Conservation (phyloP, 2,888 invertebrate species). For the Ophion obscuratus region DNA sequence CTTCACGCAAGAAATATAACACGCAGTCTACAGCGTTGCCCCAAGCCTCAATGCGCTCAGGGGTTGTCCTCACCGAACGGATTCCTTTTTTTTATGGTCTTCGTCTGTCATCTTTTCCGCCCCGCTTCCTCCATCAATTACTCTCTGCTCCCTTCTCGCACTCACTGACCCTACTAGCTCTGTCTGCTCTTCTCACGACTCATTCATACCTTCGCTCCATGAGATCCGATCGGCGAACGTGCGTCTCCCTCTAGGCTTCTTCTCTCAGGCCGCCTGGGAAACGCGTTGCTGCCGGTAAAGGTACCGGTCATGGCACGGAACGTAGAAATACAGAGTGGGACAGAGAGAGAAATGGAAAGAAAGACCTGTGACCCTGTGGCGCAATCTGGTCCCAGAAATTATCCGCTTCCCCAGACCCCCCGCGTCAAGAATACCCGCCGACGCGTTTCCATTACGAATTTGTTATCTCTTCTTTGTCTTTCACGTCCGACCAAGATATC, state of each 20-base stretch:
- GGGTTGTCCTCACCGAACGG: conserved; percentile 59
- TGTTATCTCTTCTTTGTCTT: conserved; percentile 44
- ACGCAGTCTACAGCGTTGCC: no score
- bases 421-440: conserved; percentile 46
- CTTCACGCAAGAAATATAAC: conserved; percentile 36
- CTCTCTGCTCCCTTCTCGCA: conserved; percentile 19
- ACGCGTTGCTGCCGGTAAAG: conserved; percentile 52
- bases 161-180: conserved; percentile 14
- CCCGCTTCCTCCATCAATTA: conserved; percentile 10
- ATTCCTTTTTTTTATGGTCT: conserved; percentile 64
- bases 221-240: conserved; percentile 76
- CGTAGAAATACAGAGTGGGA: neutral
- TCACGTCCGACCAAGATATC: conserved; percentile 44
- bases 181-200: conserved; percentile 78
- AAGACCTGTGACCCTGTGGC: conserved; percentile 12
- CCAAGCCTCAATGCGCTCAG: conserved; percentile 20
- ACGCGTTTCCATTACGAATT: conserved; percentile 40
- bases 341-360: conserved; percentile 9
- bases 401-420: conserved; percentile 26
- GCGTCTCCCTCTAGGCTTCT: conserved; percentile 44
- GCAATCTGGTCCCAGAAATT: conserved; percentile 37
- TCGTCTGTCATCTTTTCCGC: conserved; percentile 27
- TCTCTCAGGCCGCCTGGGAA: conserved; percentile 39
- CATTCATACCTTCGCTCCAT: conserved; percentile 80
- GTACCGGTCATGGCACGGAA: conserved; percentile 11